Evolutionary conservation across 2,888 invertebrate species (phyloP).

Genomic region (Cheilosia urbana): DNA sequence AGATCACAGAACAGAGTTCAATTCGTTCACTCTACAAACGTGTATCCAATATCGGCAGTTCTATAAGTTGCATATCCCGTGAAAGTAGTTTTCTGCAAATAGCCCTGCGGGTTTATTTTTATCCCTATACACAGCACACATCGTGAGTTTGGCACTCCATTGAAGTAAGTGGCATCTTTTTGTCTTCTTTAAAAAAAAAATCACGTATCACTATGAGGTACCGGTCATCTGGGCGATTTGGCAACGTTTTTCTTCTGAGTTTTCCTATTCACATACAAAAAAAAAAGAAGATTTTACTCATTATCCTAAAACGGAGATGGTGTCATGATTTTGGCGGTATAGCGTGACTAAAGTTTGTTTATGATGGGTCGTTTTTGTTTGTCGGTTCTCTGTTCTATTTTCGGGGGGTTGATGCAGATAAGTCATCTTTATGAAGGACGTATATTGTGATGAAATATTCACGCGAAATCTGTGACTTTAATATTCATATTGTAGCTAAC

Average conservation of each 20-base stretch:
- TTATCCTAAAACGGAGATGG: slow-evolving; percentile 13
- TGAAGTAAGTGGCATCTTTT: slow-evolving; percentile 9
- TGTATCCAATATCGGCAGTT: slow-evolving; percentile 6
- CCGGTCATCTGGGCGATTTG: neutral
- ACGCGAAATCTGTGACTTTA: neutral
- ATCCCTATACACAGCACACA: slow-evolving; percentile 7
- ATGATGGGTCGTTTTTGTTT: neutral
- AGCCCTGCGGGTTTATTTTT: slow-evolving; percentile 51
- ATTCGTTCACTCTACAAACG: slow-evolving; percentile 24
- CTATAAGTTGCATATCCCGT: slow-evolving; percentile 48
- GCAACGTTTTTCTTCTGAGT: neutral
- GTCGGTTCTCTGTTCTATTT: neutral
- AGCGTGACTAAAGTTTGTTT: slow-evolving; percentile 9
- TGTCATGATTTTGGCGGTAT: slow-evolving; percentile 14
- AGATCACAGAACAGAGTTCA: slow-evolving; percentile 26
- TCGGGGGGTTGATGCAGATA: neutral
- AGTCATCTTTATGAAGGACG: neutral
- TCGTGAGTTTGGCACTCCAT: slow-evolving; percentile 13
- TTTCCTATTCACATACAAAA: neutral
- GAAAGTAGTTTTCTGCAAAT: slow-evolving; percentile 49
- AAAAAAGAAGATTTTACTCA: neutral
- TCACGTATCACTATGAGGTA: slow-evolving; percentile 35
- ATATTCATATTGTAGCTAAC: neutral
- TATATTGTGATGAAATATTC: neutral
- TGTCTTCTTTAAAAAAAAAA: slow-evolving; percentile 27